phyloP scores from a whole-genome alignment of 2,797 vertebrate species.

The Sebastes miniatus region DNA sequence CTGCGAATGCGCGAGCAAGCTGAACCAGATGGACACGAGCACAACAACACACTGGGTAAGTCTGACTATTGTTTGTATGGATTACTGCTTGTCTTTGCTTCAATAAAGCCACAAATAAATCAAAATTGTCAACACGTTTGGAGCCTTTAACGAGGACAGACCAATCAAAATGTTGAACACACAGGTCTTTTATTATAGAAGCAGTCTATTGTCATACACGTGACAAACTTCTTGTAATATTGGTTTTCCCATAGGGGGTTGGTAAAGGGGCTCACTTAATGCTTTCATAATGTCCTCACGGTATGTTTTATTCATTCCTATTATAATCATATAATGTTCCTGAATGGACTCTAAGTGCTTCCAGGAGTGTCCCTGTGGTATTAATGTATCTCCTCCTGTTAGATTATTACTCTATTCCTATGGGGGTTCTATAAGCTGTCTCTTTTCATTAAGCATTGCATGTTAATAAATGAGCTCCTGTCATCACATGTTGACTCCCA shows the following conservation, averaged over 20 bases:
- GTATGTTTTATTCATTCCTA: neutral
- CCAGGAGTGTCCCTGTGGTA: neutral
- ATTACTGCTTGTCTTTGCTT: neutral
- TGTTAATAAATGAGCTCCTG: neutral
- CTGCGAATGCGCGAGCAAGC: slow-evolving; percentile 8
- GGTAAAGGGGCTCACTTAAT: neutral
- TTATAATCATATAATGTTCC: neutral
- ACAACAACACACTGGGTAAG: slow-evolving; percentile 64
- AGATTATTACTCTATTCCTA: neutral
- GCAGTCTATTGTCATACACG: neutral
- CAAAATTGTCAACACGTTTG: neutral
- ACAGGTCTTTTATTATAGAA: neutral
- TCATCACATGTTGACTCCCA: neutral
- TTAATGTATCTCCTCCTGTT: neutral
- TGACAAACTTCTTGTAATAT: slow-evolving; percentile 10
- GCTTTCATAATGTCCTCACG: neutral
- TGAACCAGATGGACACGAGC: slow-evolving; percentile 59
- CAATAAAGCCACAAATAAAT: neutral
- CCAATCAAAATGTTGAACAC: neutral
- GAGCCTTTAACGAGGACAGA: neutral
- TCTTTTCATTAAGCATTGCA: neutral
- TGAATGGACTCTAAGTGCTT: neutral
- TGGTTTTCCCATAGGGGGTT: neutral
- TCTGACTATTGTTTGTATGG: neutral
- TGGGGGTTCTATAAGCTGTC: neutral